A percentile compares a stretch with the other conserved stretches of the same genome.
Conservation (phyloP, 2,797 vertebrate genomes). For the Takifugu ocellatus region DNA sequence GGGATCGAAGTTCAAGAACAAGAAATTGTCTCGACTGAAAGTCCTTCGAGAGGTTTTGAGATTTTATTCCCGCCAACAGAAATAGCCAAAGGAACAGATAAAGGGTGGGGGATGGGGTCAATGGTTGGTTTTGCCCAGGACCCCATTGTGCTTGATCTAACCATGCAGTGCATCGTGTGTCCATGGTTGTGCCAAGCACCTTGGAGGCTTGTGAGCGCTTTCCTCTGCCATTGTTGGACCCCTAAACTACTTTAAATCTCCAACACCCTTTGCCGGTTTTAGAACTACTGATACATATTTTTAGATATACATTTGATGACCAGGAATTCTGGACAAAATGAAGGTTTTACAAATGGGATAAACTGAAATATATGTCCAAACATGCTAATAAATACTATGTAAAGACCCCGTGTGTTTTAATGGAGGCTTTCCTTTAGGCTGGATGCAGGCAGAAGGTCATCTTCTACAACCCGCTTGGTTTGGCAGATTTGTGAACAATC, state of each 20-base stretch:
- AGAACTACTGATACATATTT: too few species aligned
- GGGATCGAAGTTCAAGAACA: conserved; percentile 8
- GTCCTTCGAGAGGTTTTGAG: conserved; percentile 21
- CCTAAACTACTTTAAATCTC: background rate
- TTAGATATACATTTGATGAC: too few species aligned
- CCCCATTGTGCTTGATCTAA: conserved; percentile 89
- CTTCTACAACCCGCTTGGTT: conserved; percentile 31
- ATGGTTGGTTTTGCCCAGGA: conserved; percentile 60
- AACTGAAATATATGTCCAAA: too few species aligned
- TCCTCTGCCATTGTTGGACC: conserved; percentile 18
- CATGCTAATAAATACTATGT: conserved; percentile 52
- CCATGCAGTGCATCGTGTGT: conserved; percentile 81
- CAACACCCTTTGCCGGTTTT: too few species aligned
- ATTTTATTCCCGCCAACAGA: background rate
- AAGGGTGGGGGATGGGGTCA: background rate
- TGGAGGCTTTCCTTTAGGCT: background rate
- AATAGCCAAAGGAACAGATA: too few species aligned
- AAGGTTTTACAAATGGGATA: too few species aligned
- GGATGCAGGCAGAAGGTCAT: conserved; percentile 30
- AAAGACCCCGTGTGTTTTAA: conserved; percentile 37
- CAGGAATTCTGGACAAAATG: too few species aligned
- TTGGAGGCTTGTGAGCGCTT: conserved; percentile 76
- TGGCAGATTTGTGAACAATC: conserved; percentile 54
- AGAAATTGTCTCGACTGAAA: conserved; percentile 13
- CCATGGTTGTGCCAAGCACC: conserved; percentile 86